Evolutionary conservation across 2,888 invertebrate genomes (phyloP), one percentile per base, ranked within the genome.

Genomic region (Pristionchus japonicus): DNA sequence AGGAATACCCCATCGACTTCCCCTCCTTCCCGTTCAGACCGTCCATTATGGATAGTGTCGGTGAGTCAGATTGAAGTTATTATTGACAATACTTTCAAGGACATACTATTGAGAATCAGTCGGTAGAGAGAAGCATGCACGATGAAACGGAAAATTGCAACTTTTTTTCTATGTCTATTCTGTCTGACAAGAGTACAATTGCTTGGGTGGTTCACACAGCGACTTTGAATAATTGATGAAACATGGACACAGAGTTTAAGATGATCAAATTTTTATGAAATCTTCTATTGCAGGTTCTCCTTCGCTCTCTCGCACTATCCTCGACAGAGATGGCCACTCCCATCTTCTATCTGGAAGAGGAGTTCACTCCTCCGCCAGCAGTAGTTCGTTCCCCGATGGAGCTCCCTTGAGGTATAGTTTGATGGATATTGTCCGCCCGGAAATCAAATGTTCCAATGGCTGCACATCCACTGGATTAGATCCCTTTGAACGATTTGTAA

Each of bases 1-100:
- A 77, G 23, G 87, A 61, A 27, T 87, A 87, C 43, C 80, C 87
- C 61, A 61, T 87, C 40, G 77, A 87, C 77, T 87, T 57, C 47
- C 87, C 87, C 77, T 34, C 80, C n/a, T 80, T 80, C 47, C 87
- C 52, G 11, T 64, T 34, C 31, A 47, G 80, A 86, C 49, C 34
- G 4, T 27, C 34, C 11, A 31, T 80, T 27, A 80, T 80, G 80
- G 80, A 80, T 27, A 47, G 47, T 47, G 43, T n/a, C 17, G 47
- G 80, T 43, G 49, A 43, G 80, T 37, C 0, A 70, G n/a, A 70
- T 6, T 23, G 27, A 20, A 27, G 61, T 61, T 7, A 57, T 57
- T n/a, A 6, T 7, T 3, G 20, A 9, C n/a, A 23, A 3, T n/a
- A 23, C 23, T 23, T 23, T 4, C 9, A 40, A 15, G 27, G 82